Percentiles rank a stretch among this genome's conserved stretches.
Conservation (phyloP, 2,797 vertebrate species). For the Scleropages formosus region DNA sequence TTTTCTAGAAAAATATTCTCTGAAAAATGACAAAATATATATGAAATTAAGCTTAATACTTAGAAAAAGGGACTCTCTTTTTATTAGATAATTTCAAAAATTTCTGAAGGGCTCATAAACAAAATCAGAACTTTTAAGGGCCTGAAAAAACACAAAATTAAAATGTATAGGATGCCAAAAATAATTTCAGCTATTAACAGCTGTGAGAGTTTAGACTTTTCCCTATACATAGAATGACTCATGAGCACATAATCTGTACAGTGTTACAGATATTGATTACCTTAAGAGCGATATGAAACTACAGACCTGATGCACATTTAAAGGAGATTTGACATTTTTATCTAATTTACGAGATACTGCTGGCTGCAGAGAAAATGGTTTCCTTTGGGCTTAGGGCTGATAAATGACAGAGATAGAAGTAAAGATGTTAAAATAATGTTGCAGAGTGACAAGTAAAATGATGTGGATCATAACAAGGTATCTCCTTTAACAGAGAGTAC, state of each 20-base stretch:
- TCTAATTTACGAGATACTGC: not conserved
- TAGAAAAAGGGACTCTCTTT: no score
- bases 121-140: no score
- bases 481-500: not conserved
- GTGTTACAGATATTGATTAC: no score
- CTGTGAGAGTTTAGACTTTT: conserved; percentile 11
- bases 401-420: not conserved
- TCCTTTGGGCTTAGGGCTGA: not conserved
- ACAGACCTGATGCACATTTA: no score
- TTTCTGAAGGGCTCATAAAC: no score
- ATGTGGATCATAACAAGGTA: not conserved
- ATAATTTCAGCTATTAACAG: conserved; percentile 8
- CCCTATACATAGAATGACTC: not conserved
- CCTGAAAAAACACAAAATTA: no score
- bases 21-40: no score
- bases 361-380: not conserved
- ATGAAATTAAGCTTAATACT: no score
- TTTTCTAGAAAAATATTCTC: not conserved
- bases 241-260: no score
- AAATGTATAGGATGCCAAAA: not conserved
- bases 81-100: no score
- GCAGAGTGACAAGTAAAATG: not conserved
- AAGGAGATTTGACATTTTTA: no score
- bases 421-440: not conserved
- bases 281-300: no score